Base-by-base conservation (phyloP, 2,113 vertebrate genomes). In the Microtus montanus region DNA sequence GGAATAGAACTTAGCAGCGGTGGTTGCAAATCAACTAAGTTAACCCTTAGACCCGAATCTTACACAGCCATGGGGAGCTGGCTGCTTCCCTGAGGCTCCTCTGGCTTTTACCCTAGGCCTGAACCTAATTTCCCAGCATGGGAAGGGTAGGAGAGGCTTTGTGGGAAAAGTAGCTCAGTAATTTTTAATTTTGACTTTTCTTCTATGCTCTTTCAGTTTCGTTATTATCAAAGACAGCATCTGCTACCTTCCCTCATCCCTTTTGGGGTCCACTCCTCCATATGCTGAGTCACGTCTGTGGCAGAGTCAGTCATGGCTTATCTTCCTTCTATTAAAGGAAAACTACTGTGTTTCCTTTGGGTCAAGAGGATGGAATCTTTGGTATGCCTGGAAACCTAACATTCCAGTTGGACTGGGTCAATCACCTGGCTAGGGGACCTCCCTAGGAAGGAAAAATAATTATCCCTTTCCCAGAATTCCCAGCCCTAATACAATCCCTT, bases 151-250 rank as follows among this genome's bases (percentile, higher is more conserved):
- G 44, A 30, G 78, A 94, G 24, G 26, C 2, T 89, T 58, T 80
- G 17, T 17, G 38, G 75, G 12, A 63, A 28, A 86, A n/a, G 20
- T 10, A 73, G 26, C 10, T 26, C 20, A 38, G 28, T 73, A 41
- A 28, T 89, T 92, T 93, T 95, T 38, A 54, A 83, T 52, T 75
- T 94, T 89, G 70, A 52, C 85, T 58, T 92, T 74, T 74, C 4
- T 20, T 54, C 14, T 88, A 22, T 63, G 41, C 7, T 90, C 38
- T 92, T 94, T 92, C n/a, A 86, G 77, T 13, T 8, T 66, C n/a
- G 24, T 52, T 82, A 54, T 64, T 38, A 20, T 89, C 61, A 68
- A 28, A 33, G 41, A 78, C 38, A 3, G 49, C 91, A 26, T 17
- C 13, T n/a, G 26, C 44, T 92, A 77, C 7, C 15, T 38, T 4